Evolutionary conservation across 1,140 invertebrate genomes (phyloP).

Genomic region (Cyphomyrmex costatus): DNA sequence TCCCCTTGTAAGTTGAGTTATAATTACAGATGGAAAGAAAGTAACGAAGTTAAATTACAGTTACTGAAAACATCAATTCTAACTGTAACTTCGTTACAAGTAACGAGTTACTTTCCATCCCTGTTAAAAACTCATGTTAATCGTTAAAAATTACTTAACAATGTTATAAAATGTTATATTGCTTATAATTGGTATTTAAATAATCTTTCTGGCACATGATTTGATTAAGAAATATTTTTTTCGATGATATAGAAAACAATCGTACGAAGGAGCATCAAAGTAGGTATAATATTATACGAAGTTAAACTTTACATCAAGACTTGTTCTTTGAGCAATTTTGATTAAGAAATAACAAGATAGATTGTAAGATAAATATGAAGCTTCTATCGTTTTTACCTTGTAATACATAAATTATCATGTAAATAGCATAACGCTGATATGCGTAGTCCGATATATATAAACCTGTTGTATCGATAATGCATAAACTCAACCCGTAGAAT

Average conservation of each 20-base stretch:
- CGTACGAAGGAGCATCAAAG: neutral
- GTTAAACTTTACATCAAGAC: neutral
- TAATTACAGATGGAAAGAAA: no score
- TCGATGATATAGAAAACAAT: neutral
- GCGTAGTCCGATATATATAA: constrained; percentile 18
- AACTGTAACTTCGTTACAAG: no score
- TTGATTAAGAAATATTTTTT: neutral
- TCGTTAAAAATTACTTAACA: no score
- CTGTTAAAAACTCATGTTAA: no score
- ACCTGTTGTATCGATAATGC: constrained; percentile 54
- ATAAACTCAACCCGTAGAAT: constrained; percentile 17
- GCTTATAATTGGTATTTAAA: neutral
- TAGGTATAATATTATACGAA: constrained; percentile 10
- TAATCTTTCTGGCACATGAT: neutral
- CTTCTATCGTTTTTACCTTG: constrained; percentile 33
- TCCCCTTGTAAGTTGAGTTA: no score
- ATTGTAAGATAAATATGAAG: constrained; percentile 60
- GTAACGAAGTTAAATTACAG: no score
- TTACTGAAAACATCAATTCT: no score
- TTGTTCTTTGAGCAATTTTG: constrained; percentile 20
- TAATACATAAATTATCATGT: constrained; percentile 25
- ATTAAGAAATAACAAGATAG: constrained; percentile 56
- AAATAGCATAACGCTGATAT: constrained; percentile 38
- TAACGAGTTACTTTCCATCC: no score
- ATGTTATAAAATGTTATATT: neutral